These are phyloP conservation scores for Drosophila mulleri DNA, from an alignment of 2,888 invertebrate genomes.

Conservation along the genomic window DNA sequence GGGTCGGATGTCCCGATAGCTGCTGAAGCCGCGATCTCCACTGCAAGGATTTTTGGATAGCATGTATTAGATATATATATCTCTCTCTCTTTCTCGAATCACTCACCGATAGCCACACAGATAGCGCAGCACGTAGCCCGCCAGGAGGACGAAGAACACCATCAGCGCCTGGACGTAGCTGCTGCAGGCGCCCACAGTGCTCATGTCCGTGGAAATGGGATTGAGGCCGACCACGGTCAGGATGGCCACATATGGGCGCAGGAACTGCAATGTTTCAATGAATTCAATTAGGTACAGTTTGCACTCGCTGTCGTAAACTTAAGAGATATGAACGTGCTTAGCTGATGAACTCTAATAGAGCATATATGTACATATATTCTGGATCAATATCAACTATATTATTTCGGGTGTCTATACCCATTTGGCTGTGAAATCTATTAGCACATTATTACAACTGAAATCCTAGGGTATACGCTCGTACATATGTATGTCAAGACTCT, in stretches of 20 bases:
- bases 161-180: conserved; percentile 89
- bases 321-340: neutral
- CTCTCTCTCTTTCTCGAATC: neutral
- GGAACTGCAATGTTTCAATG: conserved; percentile 86
- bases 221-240: conserved; percentile 91
- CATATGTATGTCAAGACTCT: too few species aligned
- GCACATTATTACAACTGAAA: too few species aligned
- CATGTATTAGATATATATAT: too few species aligned
- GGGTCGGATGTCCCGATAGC: conserved; percentile 62
- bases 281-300: neutral
- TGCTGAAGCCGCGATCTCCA: conserved; percentile 82
- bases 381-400: too few species aligned
- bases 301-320: neutral
- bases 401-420: too few species aligned
- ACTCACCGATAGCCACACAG: conserved; percentile 91
- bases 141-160: conserved; percentile 88
- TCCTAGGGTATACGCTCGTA: too few species aligned
- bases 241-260: conserved; percentile 91
- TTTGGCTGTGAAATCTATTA: too few species aligned
- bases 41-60: conserved; percentile 38
- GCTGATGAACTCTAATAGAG: too few species aligned
- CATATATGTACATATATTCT: too few species aligned
- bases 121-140: conserved; percentile 92
- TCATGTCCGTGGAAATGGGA: conserved; percentile 88
- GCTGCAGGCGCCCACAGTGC: conserved; percentile 87